A percentile compares a stretch with the other conserved stretches of the same genome.
Conservation (phyloP, 2,113 vertebrate species). For the Bostrychus sinensis region DNA sequence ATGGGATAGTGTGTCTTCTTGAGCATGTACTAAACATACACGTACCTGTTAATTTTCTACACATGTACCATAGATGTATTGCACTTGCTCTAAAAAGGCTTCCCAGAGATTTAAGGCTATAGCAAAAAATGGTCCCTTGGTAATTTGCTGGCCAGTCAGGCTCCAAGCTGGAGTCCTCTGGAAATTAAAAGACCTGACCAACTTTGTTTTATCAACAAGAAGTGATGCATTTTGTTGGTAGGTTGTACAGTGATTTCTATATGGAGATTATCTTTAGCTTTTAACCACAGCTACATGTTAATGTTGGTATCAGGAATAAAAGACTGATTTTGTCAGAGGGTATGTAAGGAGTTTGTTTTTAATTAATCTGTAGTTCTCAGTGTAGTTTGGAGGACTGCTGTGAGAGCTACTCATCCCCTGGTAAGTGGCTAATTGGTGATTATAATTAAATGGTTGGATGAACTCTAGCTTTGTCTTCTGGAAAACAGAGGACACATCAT, state of each 20-base stretch:
- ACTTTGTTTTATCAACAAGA: conserved; percentile 4
- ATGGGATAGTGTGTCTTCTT: neutral
- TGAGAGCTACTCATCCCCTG: conserved; percentile 32
- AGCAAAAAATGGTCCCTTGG: conserved; percentile 18
- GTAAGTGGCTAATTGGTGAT: conserved; percentile 67
- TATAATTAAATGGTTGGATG: conserved; percentile 62
- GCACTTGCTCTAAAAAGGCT: conserved; percentile 17
- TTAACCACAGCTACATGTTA: no score
- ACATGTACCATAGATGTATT: conserved; percentile 17
- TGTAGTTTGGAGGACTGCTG: conserved; percentile 39
- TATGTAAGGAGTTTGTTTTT: conserved; percentile 18
- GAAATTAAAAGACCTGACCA: neutral
- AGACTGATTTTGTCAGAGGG: no score
- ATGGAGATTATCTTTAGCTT: no score
- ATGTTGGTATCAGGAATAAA: no score
- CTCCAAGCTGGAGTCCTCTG: conserved; percentile 14
- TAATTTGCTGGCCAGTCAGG: conserved; percentile 31
- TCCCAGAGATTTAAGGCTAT: conserved; percentile 28
- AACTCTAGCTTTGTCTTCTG: conserved; percentile 23
- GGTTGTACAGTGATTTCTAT: no score
- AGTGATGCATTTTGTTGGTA: neutral
- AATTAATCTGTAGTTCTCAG: conserved; percentile 57
- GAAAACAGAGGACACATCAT: conserved; percentile 5
- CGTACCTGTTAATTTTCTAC: conserved; percentile 1
- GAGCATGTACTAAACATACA: conserved; percentile 10